phyloP scores from a whole-genome alignment of 2,888 invertebrate genomes.

The Brachylomia viminalis region DNA sequence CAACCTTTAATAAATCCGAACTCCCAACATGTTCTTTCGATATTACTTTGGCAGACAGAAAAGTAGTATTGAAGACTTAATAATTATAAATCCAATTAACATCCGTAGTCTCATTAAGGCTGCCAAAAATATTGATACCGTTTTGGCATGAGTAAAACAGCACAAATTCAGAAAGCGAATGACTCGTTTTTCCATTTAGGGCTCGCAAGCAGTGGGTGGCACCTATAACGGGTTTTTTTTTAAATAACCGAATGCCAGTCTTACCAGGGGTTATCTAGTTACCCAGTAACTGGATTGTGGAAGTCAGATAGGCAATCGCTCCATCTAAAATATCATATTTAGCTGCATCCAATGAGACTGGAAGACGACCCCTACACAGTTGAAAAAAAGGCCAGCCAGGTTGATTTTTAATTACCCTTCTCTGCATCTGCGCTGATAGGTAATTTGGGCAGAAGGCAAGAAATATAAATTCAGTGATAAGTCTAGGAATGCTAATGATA shows the following conservation, averaged over 20 bases:
- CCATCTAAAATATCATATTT: too few species aligned
- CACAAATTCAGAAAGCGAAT: neutral
- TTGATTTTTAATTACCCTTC: too few species aligned
- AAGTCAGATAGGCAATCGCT: too few species aligned
- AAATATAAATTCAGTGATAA: slow-evolving; percentile 5
- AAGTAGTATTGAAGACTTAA: slow-evolving; percentile 6
- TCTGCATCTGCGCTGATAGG: too few species aligned
- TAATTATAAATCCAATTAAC: slow-evolving; percentile 37
- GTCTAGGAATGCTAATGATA: slow-evolving; percentile 20
- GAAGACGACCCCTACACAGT: too few species aligned
- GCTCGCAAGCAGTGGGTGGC: neutral
- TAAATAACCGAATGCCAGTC: neutral
- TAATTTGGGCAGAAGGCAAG: too few species aligned
- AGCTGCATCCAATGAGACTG: too few species aligned
- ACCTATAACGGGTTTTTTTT: slow-evolving; percentile 26
- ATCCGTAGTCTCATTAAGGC: slow-evolving; percentile 17
- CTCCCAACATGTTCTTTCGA: neutral
- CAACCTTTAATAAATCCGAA: neutral
- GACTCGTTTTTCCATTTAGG: slow-evolving; percentile 11
- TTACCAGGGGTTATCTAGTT: too few species aligned
- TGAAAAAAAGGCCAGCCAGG: too few species aligned
- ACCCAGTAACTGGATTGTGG: too few species aligned
- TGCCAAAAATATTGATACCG: slow-evolving; percentile 42
- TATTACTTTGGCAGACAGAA: slow-evolving; percentile 16
- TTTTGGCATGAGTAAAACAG: slow-evolving; percentile 32